These are phyloP conservation scores for Gortyna flavago DNA, from an alignment of 2,888 invertebrate species.

Conservation along the genomic window DNA sequence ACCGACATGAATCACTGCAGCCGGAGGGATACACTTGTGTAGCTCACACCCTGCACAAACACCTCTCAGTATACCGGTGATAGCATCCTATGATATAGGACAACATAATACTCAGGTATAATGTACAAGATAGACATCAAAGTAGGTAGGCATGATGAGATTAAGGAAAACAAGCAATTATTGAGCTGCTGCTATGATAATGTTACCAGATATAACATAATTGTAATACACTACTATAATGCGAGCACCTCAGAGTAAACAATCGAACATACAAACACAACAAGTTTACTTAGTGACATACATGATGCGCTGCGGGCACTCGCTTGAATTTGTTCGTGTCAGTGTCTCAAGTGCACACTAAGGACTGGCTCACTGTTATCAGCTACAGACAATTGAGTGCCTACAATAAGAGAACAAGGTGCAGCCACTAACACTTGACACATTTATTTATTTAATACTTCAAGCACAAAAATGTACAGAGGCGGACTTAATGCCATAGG, in stretches of 20 bases:
- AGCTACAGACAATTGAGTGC: constrained; percentile 25
- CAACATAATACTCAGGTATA: not conserved
- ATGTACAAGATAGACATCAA: not conserved
- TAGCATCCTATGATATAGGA: not conserved
- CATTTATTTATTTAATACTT: no score
- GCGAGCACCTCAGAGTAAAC: constrained; percentile 8
- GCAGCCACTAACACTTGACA: constrained; percentile 31
- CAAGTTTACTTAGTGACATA: constrained; percentile 15
- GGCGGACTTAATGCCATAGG: no score
- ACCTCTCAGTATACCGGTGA: not conserved
- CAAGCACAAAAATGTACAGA: no score
- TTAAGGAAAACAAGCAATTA: not conserved
- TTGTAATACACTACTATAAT: not conserved
- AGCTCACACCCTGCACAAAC: not conserved
- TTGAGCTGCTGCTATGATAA: not conserved
- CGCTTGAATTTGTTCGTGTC: not conserved
- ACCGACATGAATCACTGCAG: constrained; percentile 32
- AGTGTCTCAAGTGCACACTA: constrained; percentile 1
- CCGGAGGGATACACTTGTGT: not conserved
- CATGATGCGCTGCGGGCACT: not conserved
- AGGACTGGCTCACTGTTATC: constrained; percentile 34
- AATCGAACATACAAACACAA: constrained; percentile 10
- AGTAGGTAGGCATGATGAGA: not conserved
- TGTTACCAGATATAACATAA: not conserved
- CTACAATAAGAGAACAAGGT: constrained; percentile 14